A percentile compares a stretch with the other conserved stretches of the same genome.
Conservation (phyloP, 92 coral and sea anemone species). For the Zoanthus solanderi region DNA sequence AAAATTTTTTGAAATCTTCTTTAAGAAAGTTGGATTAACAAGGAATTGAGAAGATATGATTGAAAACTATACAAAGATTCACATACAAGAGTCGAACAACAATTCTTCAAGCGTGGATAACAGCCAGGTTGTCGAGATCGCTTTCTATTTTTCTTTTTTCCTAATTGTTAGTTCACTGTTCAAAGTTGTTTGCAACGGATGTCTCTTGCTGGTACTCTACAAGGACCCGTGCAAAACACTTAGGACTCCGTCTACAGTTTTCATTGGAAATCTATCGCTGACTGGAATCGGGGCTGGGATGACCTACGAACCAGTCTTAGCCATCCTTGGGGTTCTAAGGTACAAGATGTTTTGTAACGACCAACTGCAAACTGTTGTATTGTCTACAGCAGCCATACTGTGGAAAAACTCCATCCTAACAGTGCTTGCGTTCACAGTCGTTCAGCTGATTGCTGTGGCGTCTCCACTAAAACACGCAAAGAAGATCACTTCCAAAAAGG, state of each 20-base stretch:
- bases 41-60: not conserved
- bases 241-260: not conserved
- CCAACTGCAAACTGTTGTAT: not conserved
- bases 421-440: not conserved
- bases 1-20: too few relatives aligned
- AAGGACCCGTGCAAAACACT: not conserved
- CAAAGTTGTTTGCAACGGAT: not conserved
- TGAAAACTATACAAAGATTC: not conserved
- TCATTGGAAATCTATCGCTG: not conserved
- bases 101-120: not conserved
- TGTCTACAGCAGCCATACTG: not conserved
- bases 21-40: too few relatives aligned
- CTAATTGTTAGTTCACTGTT: not conserved
- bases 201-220: not conserved
- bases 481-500: not conserved
- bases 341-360: not conserved
- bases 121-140: not conserved
- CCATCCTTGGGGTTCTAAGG: not conserved
- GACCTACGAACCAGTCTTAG: not conserved
- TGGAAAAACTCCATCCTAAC: slow-evolving; percentile 3
- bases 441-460: not conserved
- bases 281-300: not conserved
- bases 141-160: not conserved
- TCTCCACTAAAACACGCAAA: not conserved
- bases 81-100: not conserved